These are phyloP conservation scores for Chiridota heheva DNA, from an alignment of 35 echinoderm and acorn worm genomes.

Conservation along the genomic window DNA sequence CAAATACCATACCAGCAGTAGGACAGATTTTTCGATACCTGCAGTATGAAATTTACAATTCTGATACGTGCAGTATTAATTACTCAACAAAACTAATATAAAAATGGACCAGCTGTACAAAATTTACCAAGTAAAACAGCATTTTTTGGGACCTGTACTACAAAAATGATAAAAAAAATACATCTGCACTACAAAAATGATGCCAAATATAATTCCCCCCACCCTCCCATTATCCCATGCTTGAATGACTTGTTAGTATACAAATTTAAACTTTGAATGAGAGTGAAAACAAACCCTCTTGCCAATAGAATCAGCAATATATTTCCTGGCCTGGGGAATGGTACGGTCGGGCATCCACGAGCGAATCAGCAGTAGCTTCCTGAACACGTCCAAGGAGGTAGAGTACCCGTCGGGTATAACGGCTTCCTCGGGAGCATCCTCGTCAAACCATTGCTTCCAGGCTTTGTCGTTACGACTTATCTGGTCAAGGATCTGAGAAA, in stretches of 20 bases:
- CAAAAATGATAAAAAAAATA: too few species aligned
- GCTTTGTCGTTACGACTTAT: slow-evolving; percentile 91
- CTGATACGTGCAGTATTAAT: too few species aligned
- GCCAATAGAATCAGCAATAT: slow-evolving; percentile 94
- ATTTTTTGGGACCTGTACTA: too few species aligned
- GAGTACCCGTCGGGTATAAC: slow-evolving; percentile 96
- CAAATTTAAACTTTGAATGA: not conserved
- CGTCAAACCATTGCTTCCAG: slow-evolving; percentile 99
- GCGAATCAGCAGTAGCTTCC: slow-evolving; percentile 83
- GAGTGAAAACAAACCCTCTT: slow-evolving; percentile 45
- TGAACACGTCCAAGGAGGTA: slow-evolving; percentile 87
- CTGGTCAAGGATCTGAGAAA: slow-evolving; percentile 83
- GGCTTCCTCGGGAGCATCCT: slow-evolving; percentile 87
- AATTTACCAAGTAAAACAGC: too few species aligned
- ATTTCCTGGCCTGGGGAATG: slow-evolving; percentile 97
- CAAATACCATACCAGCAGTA: too few species aligned
- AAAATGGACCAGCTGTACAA: too few species aligned
- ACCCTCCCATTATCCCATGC: not conserved
- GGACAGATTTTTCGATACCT: too few species aligned
- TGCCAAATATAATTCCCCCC: not conserved
- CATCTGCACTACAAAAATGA: too few species aligned
- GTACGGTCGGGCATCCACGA: slow-evolving; percentile 92
- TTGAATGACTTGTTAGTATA: not conserved
- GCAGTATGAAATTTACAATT: too few species aligned
- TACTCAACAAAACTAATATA: too few species aligned